A percentile compares a stretch with the other conserved stretches of the same genome.
phyloP scores from a whole-genome alignment of 2,888 invertebrate genomes.

The Lasioglossum lativentre region DNA sequence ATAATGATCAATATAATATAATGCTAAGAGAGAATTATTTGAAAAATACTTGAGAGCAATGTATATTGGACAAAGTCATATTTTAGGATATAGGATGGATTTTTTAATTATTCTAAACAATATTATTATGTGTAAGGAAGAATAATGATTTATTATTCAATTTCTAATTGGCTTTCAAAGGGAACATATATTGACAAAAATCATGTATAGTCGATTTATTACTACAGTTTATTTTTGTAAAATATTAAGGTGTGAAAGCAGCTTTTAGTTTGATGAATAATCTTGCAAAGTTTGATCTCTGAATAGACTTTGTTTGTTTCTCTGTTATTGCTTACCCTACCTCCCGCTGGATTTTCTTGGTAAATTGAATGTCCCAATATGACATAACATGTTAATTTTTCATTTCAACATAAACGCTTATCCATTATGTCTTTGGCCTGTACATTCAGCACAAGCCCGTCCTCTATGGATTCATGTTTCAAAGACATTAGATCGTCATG shows the following conservation, averaged over 20 bases:
- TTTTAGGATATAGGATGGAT: conserved; percentile 1
- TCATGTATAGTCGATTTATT: conserved; percentile 33
- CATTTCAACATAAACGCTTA: conserved; percentile 63
- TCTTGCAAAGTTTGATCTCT: conserved; percentile 77
- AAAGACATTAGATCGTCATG: conserved; percentile 76
- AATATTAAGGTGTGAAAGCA: conserved; percentile 50
- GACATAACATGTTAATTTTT: conserved; percentile 74
- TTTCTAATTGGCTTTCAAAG: conserved; percentile 34
- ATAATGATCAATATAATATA: conserved; percentile 33
- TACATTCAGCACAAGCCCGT: conserved; percentile 81
- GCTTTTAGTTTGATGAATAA: conserved; percentile 64
- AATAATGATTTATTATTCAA: conserved; percentile 27
- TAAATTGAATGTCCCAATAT: conserved; percentile 84
- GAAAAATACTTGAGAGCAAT: conserved; percentile 15
- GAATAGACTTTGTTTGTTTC: conserved; percentile 83
- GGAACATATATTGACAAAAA: conserved; percentile 31
- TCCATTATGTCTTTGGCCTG: conserved; percentile 64
- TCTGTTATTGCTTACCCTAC: conserved; percentile 85
- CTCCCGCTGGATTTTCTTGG: conserved; percentile 85
- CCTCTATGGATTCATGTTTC: conserved; percentile 82
- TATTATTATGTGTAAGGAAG: not conserved
- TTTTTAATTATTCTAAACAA: conserved; percentile 19
- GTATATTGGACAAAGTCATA: conserved; percentile 21
- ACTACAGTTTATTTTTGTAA: conserved; percentile 43
- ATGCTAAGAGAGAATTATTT: conserved; percentile 25